Evolutionary conservation across 2,113 vertebrate species (phyloP).

Genomic region (Callipepla californica): DNA sequence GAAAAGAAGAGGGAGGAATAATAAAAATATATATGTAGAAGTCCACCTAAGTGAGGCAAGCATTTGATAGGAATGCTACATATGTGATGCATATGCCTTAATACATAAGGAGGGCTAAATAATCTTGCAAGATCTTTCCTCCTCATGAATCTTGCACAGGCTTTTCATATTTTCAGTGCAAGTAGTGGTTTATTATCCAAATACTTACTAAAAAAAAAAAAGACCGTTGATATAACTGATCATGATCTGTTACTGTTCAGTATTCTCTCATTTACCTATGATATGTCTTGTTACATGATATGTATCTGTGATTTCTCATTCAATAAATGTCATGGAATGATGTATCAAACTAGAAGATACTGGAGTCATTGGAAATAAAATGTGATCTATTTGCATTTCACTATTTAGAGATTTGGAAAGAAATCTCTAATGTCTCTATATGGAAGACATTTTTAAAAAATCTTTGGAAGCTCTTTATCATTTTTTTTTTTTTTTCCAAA

Average conservation of each 20-base stretch:
- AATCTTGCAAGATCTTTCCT: fast-evolving
- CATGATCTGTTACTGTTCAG: neutral
- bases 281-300: neutral
- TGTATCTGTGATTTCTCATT: neutral
- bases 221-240: neutral
- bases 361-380: neutral
- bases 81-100: neutral
- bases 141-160: neutral
- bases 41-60: neutral
- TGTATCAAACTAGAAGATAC: neutral
- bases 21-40: neutral
- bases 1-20: neutral
- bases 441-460: neutral
- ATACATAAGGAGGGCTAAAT: neutral
- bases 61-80: neutral
- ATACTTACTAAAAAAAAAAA: neutral
- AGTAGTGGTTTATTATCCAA: neutral
- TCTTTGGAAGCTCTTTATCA: neutral
- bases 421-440: neutral
- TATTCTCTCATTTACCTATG: neutral
- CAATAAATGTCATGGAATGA: neutral
- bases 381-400: neutral
- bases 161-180: neutral
- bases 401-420: neutral
- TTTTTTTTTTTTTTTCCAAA: neutral